A percentile compares a stretch with the other conserved stretches of the same genome.
phyloP scores from a whole-genome alignment of 2,113 vertebrate genomes.

The Circaetus cinerascens region DNA sequence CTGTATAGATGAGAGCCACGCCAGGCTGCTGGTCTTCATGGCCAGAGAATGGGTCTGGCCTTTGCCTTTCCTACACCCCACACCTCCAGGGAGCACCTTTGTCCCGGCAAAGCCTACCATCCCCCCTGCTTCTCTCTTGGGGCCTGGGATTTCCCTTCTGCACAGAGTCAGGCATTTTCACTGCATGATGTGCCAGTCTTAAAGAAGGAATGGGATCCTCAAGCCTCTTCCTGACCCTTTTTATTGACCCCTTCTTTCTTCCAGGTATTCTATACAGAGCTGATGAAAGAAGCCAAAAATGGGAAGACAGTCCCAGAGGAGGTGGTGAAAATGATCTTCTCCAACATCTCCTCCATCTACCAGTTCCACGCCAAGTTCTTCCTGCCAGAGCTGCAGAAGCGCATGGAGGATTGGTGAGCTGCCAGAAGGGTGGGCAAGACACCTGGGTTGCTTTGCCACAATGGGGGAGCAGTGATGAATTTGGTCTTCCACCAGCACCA shows the following conservation, averaged over 20 bases:
- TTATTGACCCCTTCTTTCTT: background rate
- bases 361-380: slow-evolving; percentile 87
- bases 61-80: background rate
- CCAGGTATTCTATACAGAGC: slow-evolving; percentile 82
- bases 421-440: background rate
- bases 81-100: background rate
- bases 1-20: background rate
- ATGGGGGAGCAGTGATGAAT: background rate
- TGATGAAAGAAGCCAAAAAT: slow-evolving; percentile 78
- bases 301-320: slow-evolving; percentile 82
- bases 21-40: background rate
- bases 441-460: background rate
- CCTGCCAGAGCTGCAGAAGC: slow-evolving; percentile 82
- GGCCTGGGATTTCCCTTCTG: background rate
- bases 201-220: background rate
- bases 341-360: slow-evolving; percentile 89
- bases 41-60: background rate
- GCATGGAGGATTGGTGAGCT: slow-evolving; percentile 82
- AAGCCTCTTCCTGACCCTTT: background rate
- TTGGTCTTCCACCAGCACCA: background rate
- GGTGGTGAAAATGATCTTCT: slow-evolving; percentile 86
- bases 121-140: background rate
- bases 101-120: background rate
- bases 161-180: background rate
- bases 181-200: background rate